Conservation (phyloP, 2,888 invertebrate genomes). For the Melikaiella ostensackeni region DNA sequence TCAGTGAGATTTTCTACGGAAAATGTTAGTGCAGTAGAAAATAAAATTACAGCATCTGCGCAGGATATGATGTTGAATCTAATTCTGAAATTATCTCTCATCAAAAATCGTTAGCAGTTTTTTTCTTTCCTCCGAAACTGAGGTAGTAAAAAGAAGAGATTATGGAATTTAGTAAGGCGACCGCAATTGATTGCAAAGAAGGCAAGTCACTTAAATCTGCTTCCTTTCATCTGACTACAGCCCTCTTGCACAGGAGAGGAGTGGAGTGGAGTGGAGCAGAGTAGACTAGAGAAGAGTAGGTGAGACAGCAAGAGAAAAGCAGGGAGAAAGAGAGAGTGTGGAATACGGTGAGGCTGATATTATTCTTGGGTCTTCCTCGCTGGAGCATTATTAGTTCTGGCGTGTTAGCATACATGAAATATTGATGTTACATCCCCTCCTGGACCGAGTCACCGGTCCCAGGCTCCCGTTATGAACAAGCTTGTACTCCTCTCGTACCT, state of each 20-base stretch:
- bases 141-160: background rate
- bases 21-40: background rate
- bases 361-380: slow-evolving; percentile 75
- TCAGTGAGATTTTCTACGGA: background rate
- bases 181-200: slow-evolving; percentile 17
- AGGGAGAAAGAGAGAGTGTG: slow-evolving; percentile 18
- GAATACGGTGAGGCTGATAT: slow-evolving; percentile 65
- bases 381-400: slow-evolving; percentile 76
- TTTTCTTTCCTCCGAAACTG: background rate
- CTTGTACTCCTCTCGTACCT: slow-evolving; percentile 47
- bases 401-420: slow-evolving; percentile 78
- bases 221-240: slow-evolving; percentile 32
- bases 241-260: background rate
- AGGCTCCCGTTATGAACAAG: slow-evolving; percentile 53
- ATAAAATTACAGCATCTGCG: background rate
- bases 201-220: slow-evolving; percentile 23
- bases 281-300: slow-evolving; percentile 40
- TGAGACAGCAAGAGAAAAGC: slow-evolving; percentile 15
- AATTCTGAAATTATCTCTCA: background rate
- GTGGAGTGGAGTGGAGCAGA: slow-evolving; percentile 19
- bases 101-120: background rate
- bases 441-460: slow-evolving; percentile 53
- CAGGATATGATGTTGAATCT: background rate
- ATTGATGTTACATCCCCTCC: slow-evolving; percentile 74
- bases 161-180: slow-evolving; percentile 2